These are phyloP conservation scores for Rhineura floridana DNA, from an alignment of 2,113 vertebrate genomes.

Conservation along the genomic window DNA sequence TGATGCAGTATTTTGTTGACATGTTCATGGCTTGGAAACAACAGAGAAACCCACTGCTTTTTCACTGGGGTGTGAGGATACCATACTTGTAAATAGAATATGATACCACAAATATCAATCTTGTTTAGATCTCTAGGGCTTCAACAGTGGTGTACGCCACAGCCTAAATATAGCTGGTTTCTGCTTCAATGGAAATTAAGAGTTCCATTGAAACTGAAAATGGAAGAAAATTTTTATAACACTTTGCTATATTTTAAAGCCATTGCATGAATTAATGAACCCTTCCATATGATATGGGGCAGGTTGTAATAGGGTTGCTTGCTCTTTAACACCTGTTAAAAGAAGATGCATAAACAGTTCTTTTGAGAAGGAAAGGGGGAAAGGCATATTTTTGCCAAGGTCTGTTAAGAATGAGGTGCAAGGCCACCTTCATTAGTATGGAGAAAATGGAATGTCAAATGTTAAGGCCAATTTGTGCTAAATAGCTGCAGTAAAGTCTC, in stretches of 20 bases:
- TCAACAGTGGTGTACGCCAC: slow-evolving; percentile 23
- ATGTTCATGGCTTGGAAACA: slow-evolving; percentile 12
- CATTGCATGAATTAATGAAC: slow-evolving; percentile 67
- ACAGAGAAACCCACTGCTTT: not conserved
- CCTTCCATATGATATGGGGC: slow-evolving; percentile 51
- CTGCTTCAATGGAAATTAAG: slow-evolving; percentile 42
- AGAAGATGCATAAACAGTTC: not conserved
- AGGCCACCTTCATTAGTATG: not conserved
- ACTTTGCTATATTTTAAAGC: slow-evolving; percentile 48
- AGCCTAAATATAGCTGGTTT: slow-evolving; percentile 43
- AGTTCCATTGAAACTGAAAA: slow-evolving; percentile 53
- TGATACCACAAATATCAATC: slow-evolving; percentile 24
- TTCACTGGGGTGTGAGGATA: slow-evolving; percentile 18
- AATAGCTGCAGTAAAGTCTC: not conserved
- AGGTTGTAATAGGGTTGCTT: slow-evolving; percentile 46
- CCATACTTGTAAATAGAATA: slow-evolving; percentile 46
- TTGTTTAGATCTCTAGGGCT: not conserved
- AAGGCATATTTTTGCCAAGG: not conserved
- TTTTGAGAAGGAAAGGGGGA: not conserved
- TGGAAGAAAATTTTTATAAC: slow-evolving; percentile 60
- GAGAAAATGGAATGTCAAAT: not conserved
- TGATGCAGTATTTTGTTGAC: slow-evolving; percentile 58
- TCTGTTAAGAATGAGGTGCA: not conserved
- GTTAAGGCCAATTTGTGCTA: slow-evolving; percentile 1
- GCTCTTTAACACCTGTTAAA: slow-evolving; percentile 35